Percentiles rank a stretch among this genome's conserved stretches.
These are phyloP conservation scores for Tortrix viridana DNA, from an alignment of 2,888 invertebrate species.

Conservation along the genomic window DNA sequence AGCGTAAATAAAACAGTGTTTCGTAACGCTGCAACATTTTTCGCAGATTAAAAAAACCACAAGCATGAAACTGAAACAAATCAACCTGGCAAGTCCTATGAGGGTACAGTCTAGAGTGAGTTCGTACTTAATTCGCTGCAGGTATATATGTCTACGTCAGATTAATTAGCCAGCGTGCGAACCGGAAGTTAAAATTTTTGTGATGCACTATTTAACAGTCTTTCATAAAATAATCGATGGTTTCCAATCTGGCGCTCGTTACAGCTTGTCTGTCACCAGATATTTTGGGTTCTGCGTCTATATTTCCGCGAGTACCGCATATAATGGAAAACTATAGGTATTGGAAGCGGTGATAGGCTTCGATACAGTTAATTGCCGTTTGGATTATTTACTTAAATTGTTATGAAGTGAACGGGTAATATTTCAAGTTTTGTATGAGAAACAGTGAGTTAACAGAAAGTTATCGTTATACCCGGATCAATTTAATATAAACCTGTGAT, in stretches of 20 bases:
- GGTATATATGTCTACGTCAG: conserved; percentile 58
- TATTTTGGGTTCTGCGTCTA: conserved; percentile 61
- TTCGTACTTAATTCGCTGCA: conserved; percentile 64
- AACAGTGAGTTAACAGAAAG: too few species aligned
- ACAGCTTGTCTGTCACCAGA: conserved; percentile 44
- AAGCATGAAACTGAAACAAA: conserved; percentile 10
- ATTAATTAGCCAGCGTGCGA: conserved; percentile 68
- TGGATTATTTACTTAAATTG: not conserved
- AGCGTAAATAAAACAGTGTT: not conserved
- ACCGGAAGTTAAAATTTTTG: conserved; percentile 63
- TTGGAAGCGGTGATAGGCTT: conserved; percentile 50
- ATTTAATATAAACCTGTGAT: too few species aligned
- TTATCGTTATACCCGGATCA: too few species aligned
- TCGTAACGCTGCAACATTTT: not conserved
- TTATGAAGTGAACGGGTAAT: too few species aligned
- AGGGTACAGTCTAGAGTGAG: conserved; percentile 57
- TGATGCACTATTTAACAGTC: conserved; percentile 5
- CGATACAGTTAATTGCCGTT: conserved; percentile 7
- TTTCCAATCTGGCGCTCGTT: conserved; percentile 61
- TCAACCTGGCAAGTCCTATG: conserved; percentile 49
- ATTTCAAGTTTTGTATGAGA: too few species aligned
- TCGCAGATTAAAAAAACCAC: conserved; percentile 20
- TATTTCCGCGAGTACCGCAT: conserved; percentile 61
- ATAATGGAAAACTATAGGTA: conserved; percentile 69
- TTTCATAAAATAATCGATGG: conserved; percentile 43